Percentiles rank a stretch among this genome's conserved stretches.
phyloP scores from a whole-genome alignment of 1,140 invertebrate genomes.

The Drosophila santomea region DNA sequence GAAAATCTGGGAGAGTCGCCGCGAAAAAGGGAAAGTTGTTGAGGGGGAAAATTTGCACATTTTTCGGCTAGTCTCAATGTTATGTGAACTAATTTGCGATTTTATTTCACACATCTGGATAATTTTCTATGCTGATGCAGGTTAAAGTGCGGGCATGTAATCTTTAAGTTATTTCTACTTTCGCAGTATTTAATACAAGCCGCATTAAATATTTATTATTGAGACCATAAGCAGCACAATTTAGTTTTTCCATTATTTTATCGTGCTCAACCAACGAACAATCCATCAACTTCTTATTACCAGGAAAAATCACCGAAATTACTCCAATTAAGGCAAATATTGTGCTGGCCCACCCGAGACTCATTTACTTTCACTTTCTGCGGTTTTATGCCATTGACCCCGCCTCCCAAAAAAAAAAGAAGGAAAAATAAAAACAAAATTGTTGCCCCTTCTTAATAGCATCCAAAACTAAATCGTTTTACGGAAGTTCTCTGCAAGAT shows the following conservation, averaged over 20 bases:
- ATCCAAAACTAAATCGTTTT: constrained; percentile 37
- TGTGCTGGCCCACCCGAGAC: constrained; percentile 14
- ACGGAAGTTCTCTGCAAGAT: constrained; percentile 33
- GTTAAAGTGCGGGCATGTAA: no score
- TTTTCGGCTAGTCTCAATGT: constrained; percentile 4
- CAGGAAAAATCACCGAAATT: constrained; percentile 5
- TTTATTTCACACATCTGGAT: neutral
- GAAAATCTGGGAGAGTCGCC: constrained; percentile 21
- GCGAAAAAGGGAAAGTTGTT: constrained; percentile 36
- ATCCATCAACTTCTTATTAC: constrained; percentile 12
- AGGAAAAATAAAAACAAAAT: no score
- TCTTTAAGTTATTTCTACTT: no score
- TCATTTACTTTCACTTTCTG: constrained; percentile 50
- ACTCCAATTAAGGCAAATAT: constrained; percentile 23
- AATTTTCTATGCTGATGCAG: no score
- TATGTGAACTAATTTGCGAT: constrained; percentile 24
- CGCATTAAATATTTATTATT: neutral
- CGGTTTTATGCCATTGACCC: constrained; percentile 26
- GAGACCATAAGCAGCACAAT: no score
- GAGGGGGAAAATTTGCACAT: constrained; percentile 3
- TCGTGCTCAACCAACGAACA: neutral
- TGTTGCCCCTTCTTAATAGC: constrained; percentile 4
- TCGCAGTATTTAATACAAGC: no score
- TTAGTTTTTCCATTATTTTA: neutral
- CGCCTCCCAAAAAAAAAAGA: constrained; percentile 9